Conservation (phyloP, 2,113 vertebrate genomes). For the Poecile atricapillus region DNA sequence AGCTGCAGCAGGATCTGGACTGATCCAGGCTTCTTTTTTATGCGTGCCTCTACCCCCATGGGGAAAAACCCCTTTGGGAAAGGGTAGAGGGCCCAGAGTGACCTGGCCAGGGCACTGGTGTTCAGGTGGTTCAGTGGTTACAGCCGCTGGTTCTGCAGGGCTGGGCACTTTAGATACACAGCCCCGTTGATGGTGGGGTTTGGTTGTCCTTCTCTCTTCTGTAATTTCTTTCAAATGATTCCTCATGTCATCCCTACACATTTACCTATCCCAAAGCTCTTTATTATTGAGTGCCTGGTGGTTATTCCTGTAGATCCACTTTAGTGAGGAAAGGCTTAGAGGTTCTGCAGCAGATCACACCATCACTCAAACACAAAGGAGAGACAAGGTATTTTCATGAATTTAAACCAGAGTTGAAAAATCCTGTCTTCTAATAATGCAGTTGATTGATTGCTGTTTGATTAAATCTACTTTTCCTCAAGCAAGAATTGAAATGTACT, state of each 20-base stretch:
- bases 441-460: not conserved
- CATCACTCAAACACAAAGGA: not conserved
- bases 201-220: not conserved
- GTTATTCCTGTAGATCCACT: not conserved
- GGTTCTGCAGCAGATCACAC: not conserved
- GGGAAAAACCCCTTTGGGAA: not conserved
- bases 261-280: not conserved
- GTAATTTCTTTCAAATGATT: not conserved
- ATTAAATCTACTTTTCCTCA: not conserved
- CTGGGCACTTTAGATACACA: accelerated
- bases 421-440: not conserved
- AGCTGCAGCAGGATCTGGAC: not conserved
- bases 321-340: not conserved
- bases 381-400: not conserved
- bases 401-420: not conserved
- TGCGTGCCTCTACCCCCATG: accelerated
- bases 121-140: no score
- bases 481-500: not conserved
- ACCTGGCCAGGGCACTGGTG: not conserved
- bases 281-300: not conserved
- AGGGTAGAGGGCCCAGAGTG: not conserved
- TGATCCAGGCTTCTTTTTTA: not conserved
- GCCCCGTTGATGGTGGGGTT: accelerated
- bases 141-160: not conserved
- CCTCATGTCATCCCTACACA: accelerated